A percentile compares a stretch with the other conserved stretches of the same genome.
phyloP scores from a whole-genome alignment of 2,888 invertebrate species.

The Tridacna crocea region DNA sequence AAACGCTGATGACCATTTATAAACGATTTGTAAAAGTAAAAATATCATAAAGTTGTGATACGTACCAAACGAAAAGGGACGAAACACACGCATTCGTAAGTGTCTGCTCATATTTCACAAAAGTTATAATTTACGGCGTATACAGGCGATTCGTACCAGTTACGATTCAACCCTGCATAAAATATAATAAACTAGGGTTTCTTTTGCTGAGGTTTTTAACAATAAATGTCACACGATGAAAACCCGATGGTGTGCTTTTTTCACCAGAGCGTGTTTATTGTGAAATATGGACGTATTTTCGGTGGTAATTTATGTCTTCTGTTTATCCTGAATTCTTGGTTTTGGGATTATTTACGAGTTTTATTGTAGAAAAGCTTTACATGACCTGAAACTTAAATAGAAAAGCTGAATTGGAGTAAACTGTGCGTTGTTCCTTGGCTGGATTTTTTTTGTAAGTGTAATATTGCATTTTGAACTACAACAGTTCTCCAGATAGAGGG shows the following conservation, averaged over 20 bases:
- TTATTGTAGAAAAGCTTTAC: background rate
- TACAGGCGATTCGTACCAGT: conserved; percentile 22
- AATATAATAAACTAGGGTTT: conserved; percentile 23
- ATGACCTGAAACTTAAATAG: background rate
- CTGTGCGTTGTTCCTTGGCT: too few relatives aligned
- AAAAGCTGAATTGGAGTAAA: background rate
- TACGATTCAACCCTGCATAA: conserved; percentile 21
- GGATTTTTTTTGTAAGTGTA: too few relatives aligned
- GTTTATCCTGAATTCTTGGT: background rate
- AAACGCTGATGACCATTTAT: too few relatives aligned
- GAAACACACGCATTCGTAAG: conserved; percentile 3
- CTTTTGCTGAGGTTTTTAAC: background rate
- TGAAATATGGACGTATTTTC: conserved; percentile 6
- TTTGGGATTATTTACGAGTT: background rate
- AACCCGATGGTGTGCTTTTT: conserved; percentile 7
- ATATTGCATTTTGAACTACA: too few relatives aligned
- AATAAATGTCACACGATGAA: conserved; percentile 16
- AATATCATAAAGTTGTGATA: too few relatives aligned
- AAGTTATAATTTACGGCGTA: conserved; percentile 22
- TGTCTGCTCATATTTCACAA: conserved; percentile 21
- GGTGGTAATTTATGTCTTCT: conserved; percentile 4
- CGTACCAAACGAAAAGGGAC: background rate
- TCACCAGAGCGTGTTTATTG: background rate
- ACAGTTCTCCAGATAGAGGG: too few relatives aligned
- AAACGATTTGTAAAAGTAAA: too few relatives aligned